phyloP scores from a whole-genome alignment of 2,113 vertebrate genomes.

The Monopterus albus region DNA sequence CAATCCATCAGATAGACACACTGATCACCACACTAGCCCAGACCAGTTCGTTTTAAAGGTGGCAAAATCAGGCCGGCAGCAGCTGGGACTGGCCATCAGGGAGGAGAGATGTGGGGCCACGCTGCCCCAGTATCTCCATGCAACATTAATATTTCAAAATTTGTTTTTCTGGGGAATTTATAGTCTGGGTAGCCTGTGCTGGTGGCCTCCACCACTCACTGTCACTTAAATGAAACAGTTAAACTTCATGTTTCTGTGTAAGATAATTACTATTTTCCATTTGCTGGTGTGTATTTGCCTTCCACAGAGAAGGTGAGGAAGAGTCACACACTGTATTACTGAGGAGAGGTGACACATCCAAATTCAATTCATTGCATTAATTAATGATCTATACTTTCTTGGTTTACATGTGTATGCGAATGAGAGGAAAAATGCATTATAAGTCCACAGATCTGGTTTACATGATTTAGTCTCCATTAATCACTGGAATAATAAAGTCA shows the following conservation, averaged over 20 bases:
- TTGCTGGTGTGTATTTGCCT: not conserved
- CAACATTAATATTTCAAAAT: conserved; percentile 76
- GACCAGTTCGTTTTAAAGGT: conserved; percentile 61
- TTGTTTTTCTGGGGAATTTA: conserved; percentile 69
- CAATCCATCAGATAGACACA: conserved; percentile 23
- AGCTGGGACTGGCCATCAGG: conserved; percentile 69
- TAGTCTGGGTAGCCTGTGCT: conserved; percentile 43
- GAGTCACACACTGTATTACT: not conserved
- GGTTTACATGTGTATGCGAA: too few relatives aligned
- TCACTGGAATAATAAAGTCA: not conserved
- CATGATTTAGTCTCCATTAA: not conserved
- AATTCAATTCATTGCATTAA: too few relatives aligned
- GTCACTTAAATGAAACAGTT: conserved; percentile 20
- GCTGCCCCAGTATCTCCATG: conserved; percentile 68
- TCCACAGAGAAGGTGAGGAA: not conserved
- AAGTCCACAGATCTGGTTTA: not conserved
- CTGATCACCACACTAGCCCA: conserved; percentile 32
- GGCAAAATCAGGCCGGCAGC: conserved; percentile 57
- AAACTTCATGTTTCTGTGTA: conserved; percentile 13
- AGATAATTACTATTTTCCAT: conserved; percentile 16
- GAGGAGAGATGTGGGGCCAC: conserved; percentile 65
- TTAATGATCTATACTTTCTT: too few relatives aligned
- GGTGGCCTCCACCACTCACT: conserved; percentile 44
- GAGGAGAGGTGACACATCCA: not conserved
- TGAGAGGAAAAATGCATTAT: too few relatives aligned